These are phyloP conservation scores for Troilus luridus DNA, from an alignment of 2,888 invertebrate species.

Conservation along the genomic window DNA sequence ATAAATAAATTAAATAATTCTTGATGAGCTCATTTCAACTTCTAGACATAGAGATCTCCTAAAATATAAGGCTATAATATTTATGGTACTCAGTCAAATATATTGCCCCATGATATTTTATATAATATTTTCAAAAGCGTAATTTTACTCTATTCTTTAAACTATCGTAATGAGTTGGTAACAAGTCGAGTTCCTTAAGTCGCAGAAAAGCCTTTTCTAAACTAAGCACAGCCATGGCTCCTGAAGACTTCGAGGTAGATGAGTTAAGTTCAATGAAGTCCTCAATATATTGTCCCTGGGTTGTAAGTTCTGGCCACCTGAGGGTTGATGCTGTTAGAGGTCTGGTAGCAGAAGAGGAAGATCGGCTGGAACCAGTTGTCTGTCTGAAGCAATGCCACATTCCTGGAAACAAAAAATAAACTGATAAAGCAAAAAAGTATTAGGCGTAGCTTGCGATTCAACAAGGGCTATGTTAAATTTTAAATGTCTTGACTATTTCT, in stretches of 20 bases:
- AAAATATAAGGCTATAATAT: not conserved
- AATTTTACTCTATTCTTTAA: no score
- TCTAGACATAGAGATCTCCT: not conserved
- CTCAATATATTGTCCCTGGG: not conserved
- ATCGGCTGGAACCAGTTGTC: not conserved
- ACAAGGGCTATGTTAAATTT: no score
- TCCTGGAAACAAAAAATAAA: not conserved
- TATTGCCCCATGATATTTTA: not conserved
- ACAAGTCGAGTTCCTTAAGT: not conserved
- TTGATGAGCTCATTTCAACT: not conserved
- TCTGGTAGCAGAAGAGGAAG: not conserved
- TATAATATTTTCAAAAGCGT: not conserved
- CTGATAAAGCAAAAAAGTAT: no score
- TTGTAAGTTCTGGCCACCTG: not conserved
- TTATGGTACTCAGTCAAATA: not conserved
- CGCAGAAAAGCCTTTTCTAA: not conserved
- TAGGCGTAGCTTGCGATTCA: no score
- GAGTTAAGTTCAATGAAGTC: not conserved
- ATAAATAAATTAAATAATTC: not conserved
- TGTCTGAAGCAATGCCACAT: not conserved
- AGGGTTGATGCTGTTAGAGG: not conserved
- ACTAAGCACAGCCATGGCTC: not conserved
- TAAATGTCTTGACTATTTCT: no score
- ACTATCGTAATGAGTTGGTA: not conserved
- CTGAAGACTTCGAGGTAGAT: not conserved